Conservation (phyloP, 1,140 invertebrate species). For the Zaprionus inermis region DNA sequence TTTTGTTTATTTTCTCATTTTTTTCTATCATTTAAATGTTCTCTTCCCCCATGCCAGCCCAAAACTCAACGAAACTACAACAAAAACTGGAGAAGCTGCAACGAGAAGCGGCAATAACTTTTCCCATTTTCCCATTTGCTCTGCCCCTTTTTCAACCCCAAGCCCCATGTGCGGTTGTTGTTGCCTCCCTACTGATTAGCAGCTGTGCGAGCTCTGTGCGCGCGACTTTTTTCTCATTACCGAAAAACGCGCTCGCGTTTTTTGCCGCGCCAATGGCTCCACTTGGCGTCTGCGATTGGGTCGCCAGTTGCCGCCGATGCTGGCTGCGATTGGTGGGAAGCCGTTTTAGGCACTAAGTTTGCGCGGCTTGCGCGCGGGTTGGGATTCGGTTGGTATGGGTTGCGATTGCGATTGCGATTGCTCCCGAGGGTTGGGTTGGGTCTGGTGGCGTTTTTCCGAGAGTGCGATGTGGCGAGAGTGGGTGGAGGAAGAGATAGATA, state of each 20-base stretch:
- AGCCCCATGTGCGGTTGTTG: slow-evolving; percentile 4
- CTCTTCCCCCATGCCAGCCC: neutral
- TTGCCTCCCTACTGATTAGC: slow-evolving; percentile 57
- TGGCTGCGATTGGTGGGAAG: slow-evolving; percentile 66
- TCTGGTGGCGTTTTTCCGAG: neutral
- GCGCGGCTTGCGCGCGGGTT: slow-evolving; percentile 9
- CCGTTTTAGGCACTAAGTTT: slow-evolving; percentile 52
- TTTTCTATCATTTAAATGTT: slow-evolving; percentile 10
- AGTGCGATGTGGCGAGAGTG: neutral
- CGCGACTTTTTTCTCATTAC: slow-evolving; percentile 72
- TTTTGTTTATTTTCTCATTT: neutral
- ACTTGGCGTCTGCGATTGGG: slow-evolving; percentile 73
- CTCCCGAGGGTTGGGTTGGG: neutral
- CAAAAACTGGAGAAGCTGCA: slow-evolving; percentile 7
- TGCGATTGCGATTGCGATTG: too few relatives aligned
- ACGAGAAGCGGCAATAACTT: slow-evolving; percentile 29
- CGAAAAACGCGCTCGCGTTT: slow-evolving; percentile 69
- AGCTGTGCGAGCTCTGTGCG: slow-evolving; percentile 34
- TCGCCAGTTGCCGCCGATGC: slow-evolving; percentile 43
- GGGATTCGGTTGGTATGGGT: too few relatives aligned
- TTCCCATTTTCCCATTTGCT: slow-evolving; percentile 38
- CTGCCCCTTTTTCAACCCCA: slow-evolving; percentile 56
- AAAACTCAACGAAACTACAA: slow-evolving; percentile 34
- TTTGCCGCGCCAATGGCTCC: slow-evolving; percentile 71
- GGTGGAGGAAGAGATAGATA: neutral